Base-by-base conservation (phyloP, 1,140 invertebrate species). In the Drosophila nannoptera region DNA sequence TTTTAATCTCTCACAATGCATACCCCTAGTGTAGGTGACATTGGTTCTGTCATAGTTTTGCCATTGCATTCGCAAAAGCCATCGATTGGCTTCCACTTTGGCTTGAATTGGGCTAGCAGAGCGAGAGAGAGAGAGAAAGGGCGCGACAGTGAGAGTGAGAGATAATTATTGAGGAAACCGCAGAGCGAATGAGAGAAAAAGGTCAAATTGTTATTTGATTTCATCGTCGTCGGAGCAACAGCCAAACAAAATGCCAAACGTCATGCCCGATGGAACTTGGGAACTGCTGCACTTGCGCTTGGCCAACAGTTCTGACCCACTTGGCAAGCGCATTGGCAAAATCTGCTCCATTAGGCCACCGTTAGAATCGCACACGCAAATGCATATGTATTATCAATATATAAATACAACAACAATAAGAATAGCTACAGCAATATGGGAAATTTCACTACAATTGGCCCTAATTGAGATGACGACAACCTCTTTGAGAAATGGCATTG, bases 211-310 rank as follows among this genome's bases (percentile, higher is more conserved):
- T 38, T 69, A 64, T 73, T 69, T 69, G 60, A 63, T 60, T 52
- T 65, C 38, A 53, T 46, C 49, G 60, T 60, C 40, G 64, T 46
- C 40, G 32, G 59, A 73, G 73, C 61, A 76, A 76, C 70, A 76
- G 69, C 60, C 56, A 53, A 70, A 74, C 71, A 70, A 74, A 76
- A 76, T 76, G 71, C 62, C 67, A 76, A 76, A 66, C 65, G 74
- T 76, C 74, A 76, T 76, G 71, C 58, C 62, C 56, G 43, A 53
- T 64, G 52, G 66, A 63, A 38, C 12, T 68, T 72, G 58, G 65
- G 56, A 68, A 67, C 50, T 22, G 33, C 43, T 76, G 66, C 71
- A 74, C 71, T 74, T 66, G 66, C 43, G 66, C 43, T 69, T 69
- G 55, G 54, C 52, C 49, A 69, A 22, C 70, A 50, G 46, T 64